Base-by-base conservation (phyloP, 2,888 invertebrate species). In the Tetragnatha montana region DNA sequence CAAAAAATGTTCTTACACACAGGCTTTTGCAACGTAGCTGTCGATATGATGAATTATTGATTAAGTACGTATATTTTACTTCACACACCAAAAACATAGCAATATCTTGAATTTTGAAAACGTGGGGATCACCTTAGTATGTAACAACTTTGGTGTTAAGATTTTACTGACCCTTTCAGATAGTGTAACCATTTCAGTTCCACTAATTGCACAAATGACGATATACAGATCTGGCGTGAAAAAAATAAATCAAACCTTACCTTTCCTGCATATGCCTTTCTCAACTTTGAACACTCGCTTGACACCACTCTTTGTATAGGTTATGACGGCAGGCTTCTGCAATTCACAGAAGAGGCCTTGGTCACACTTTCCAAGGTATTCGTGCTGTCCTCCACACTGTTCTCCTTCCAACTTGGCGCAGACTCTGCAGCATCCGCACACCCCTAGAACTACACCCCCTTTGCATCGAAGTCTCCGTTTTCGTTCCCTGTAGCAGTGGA, bases 301-400 rank as follows among this genome's bases (percentile, higher is more conserved):
- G 3, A 81, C 76, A 8, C 88, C 91, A 70, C 89, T 81, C 14
- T 71, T 82, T 8, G 81, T 19, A 47, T 87, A 85, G 17, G 78
- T 74, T 17, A 83, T 71, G 14, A 89, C 47, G 12, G 74, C 74
- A 8, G 88, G 81, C 17, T 85, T 85, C 21, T 88, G 90, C 0
- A 92, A 80, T 70, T 92, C 91, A 91, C 93, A 93, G 70, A 92
- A 91, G 22, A 93, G 91, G 71, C 93, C 93, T 22, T 91, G 88
- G 91, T 93, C 93, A 92, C 93, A 93, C 90, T 93, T 93, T 22
- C 93, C 93, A 80, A 93, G 92, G 91, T 93, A 93, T 81, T 92
- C 91, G 79, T 91, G 92, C 69, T 93, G 92, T 7, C 93, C 93
- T 0, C 93, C 93, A 88, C 93, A 93, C 35, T 91, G 81, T 90